These are phyloP conservation scores for Sturnus vulgaris DNA, from an alignment of 2,113 vertebrate genomes.

Conservation along the genomic window DNA sequence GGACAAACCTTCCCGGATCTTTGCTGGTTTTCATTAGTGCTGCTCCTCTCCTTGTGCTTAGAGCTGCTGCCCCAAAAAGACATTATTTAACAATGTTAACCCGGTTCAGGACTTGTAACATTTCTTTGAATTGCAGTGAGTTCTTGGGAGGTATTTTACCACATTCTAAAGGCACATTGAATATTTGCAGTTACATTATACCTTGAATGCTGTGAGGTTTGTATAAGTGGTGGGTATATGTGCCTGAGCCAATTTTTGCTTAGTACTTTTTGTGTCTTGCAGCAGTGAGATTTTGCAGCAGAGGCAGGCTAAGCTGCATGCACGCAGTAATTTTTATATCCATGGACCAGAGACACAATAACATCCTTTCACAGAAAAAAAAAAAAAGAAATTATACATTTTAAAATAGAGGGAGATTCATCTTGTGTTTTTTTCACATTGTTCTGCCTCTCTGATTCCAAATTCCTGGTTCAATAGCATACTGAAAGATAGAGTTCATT, in stretches of 20 bases:
- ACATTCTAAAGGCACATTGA: not conserved
- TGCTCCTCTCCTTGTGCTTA: not conserved
- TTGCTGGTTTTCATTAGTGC: not conserved
- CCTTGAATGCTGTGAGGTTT: not conserved
- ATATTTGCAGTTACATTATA: not conserved
- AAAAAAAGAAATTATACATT: not conserved
- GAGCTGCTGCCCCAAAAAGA: not conserved
- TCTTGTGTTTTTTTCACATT: constrained; percentile 33
- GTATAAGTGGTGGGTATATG: not conserved
- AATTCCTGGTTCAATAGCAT: constrained; percentile 46
- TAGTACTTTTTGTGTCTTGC: not conserved
- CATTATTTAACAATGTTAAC: not conserved
- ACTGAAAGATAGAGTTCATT: constrained; percentile 57
- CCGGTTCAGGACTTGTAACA: not conserved
- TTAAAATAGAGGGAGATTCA: constrained; percentile 41
- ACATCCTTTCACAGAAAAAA: not conserved
- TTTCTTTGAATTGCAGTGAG: not conserved
- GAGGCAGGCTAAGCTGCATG: not conserved
- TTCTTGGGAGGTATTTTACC: not conserved
- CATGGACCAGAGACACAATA: constrained; percentile 14
- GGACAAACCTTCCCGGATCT: not conserved
- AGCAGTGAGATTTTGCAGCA: not conserved
- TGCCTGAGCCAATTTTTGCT: not conserved
- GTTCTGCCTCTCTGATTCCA: constrained; percentile 43
- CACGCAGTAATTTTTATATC: constrained; percentile 20